A percentile compares a stretch with the other conserved stretches of the same genome.
phyloP scores from a whole-genome alignment of 2,888 invertebrate species.

The Ormyrus nitidulus region DNA sequence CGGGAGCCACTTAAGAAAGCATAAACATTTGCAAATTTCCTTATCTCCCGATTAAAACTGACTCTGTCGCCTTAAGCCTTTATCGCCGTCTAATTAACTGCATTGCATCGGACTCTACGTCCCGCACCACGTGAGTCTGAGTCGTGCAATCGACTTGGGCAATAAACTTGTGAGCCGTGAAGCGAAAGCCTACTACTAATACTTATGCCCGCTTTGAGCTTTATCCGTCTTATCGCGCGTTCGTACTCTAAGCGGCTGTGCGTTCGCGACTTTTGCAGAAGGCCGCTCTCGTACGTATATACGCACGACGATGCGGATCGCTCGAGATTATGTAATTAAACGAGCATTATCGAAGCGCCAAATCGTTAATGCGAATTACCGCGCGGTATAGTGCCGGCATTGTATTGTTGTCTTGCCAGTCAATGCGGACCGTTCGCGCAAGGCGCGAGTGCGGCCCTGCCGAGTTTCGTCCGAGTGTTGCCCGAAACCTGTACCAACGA shows the following conservation, averaged over 20 bases:
- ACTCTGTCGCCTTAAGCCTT: no score
- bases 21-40: no score
- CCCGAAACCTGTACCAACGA: background rate
- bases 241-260: background rate
- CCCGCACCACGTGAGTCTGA: no score
- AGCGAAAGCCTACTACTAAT: no score
- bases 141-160: no score
- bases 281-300: background rate
- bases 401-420: constrained; percentile 14
- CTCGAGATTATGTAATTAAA: background rate
- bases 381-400: background rate
- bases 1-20: no score
- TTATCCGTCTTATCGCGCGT: no score
- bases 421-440: constrained; percentile 18
- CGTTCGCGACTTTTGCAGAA: background rate
- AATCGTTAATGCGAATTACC: background rate
- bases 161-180: no score
- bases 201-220: no score
- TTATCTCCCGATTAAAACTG: no score
- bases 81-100: no score
- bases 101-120: no score
- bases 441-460: constrained; percentile 23
- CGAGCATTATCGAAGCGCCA: constrained; percentile 15
- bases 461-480: background rate
- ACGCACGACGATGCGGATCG: background rate